Evolutionary conservation across 2,113 vertebrate genomes (phyloP).

Genomic region (Silurus meridionalis): DNA sequence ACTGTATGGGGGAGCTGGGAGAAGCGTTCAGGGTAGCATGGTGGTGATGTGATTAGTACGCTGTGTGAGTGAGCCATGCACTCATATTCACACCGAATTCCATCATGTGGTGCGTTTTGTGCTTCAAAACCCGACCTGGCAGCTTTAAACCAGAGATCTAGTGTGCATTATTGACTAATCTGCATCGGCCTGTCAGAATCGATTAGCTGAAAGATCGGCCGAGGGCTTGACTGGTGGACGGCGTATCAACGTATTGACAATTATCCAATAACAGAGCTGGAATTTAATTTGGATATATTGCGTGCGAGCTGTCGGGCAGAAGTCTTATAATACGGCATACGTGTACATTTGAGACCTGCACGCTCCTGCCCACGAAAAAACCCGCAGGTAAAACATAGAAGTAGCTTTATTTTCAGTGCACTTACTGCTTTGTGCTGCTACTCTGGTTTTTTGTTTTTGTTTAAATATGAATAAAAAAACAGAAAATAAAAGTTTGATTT

Average conservation of each 20-base stretch:
- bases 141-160: background rate
- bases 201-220: background rate
- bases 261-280: background rate
- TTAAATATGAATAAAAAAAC: no score
- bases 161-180: slow-evolving; percentile 1
- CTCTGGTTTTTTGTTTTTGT: no score
- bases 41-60: background rate
- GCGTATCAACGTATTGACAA: background rate
- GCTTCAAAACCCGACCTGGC: background rate
- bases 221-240: background rate
- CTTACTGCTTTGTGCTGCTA: no score
- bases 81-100: background rate
- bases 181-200: slow-evolving; percentile 13
- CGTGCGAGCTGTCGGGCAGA: background rate
- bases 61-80: background rate
- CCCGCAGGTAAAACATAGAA: no score
- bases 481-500: no score
- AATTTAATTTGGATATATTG: slow-evolving; percentile 1
- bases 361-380: no score
- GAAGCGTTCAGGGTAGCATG: background rate
- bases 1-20: background rate
- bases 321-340: background rate
- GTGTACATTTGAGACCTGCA: no score
- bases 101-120: background rate
- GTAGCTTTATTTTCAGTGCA: no score